Evolutionary conservation across 2,797 vertebrate species (phyloP).

Genomic region (Alca torda): DNA sequence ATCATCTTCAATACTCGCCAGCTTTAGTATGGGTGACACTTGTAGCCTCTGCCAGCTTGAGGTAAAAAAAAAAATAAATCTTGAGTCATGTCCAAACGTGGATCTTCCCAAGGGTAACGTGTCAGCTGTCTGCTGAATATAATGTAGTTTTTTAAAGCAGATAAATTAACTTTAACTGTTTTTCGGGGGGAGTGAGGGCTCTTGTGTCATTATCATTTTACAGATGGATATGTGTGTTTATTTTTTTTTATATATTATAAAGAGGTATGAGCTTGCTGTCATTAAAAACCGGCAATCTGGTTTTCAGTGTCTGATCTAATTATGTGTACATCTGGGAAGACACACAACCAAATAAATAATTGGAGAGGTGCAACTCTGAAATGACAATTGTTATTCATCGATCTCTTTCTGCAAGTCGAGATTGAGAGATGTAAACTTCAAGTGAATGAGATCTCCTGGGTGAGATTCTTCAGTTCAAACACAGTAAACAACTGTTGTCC

Average conservation of each 20-base stretch:
- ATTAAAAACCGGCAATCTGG: constrained; percentile 80
- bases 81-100: constrained; percentile 52
- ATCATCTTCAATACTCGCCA: neutral
- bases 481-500: constrained; percentile 92
- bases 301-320: constrained; percentile 89
- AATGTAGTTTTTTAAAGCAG: constrained; percentile 34
- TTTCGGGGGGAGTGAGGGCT: constrained; percentile 13
- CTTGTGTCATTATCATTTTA: constrained; percentile 58
- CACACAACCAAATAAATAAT: constrained; percentile 87
- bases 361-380: constrained; percentile 78
- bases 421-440: constrained; percentile 86
- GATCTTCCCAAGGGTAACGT: constrained; percentile 48
- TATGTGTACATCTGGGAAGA: constrained; percentile 83
- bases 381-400: constrained; percentile 86
- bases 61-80: constrained; percentile 5
- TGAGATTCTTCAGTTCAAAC: constrained; percentile 88
- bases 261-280: constrained; percentile 83
- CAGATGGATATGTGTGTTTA: constrained; percentile 34
- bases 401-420: constrained; percentile 83
- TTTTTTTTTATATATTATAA: constrained; percentile 71
- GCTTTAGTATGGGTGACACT: constrained; percentile 31
- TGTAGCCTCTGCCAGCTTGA: constrained; percentile 47
- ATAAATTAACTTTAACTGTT: constrained; percentile 55
- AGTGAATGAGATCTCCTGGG: constrained; percentile 83
- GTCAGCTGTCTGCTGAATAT: constrained; percentile 51